These are phyloP conservation scores for Rhadinocentrus ornatus DNA, from an alignment of 2,797 vertebrate genomes.

Conservation along the genomic window DNA sequence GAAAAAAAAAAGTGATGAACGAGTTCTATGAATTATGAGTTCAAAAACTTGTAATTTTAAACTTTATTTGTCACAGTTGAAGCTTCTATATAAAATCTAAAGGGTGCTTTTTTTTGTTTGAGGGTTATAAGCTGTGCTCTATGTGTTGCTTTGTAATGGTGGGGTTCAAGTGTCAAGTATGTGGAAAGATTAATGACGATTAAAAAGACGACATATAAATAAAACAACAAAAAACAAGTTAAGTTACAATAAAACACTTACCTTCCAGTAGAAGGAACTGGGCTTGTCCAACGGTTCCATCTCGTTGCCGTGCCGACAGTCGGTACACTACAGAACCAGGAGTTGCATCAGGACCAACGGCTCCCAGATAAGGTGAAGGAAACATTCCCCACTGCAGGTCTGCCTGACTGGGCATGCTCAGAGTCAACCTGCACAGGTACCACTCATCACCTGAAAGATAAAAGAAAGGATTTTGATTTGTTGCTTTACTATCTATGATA, in stretches of 20 bases:
- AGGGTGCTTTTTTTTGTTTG: not conserved
- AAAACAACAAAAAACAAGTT: not conserved
- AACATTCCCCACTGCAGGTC: slow-evolving; percentile 89
- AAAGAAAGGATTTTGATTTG: not conserved
- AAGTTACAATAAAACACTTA: slow-evolving; percentile 51
- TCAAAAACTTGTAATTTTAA: not conserved
- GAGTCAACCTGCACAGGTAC: slow-evolving; percentile 87
- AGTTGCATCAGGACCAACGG: slow-evolving; percentile 81
- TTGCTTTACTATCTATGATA: no score
- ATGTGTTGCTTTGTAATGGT: not conserved
- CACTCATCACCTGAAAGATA: slow-evolving; percentile 84
- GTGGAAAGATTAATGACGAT: not conserved
- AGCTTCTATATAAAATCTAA: slow-evolving; percentile 4
- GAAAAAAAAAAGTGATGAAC: not conserved
- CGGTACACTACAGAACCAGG: slow-evolving; percentile 84
- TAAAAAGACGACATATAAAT: no score
- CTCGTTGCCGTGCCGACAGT: slow-evolving; percentile 72
- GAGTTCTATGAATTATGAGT: not conserved
- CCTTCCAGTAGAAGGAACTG: slow-evolving; percentile 86
- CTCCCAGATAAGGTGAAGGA: slow-evolving; percentile 85
- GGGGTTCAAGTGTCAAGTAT: no score
- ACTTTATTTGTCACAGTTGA: not conserved
- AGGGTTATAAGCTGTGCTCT: not conserved
- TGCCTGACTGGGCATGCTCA: slow-evolving; percentile 82
- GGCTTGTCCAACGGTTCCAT: slow-evolving; percentile 66